Percentiles rank a stretch among this genome's conserved stretches.
These are phyloP conservation scores for Pseudotriccus pelzelni DNA, from an alignment of 2,797 vertebrate genomes.

Conservation along the genomic window DNA sequence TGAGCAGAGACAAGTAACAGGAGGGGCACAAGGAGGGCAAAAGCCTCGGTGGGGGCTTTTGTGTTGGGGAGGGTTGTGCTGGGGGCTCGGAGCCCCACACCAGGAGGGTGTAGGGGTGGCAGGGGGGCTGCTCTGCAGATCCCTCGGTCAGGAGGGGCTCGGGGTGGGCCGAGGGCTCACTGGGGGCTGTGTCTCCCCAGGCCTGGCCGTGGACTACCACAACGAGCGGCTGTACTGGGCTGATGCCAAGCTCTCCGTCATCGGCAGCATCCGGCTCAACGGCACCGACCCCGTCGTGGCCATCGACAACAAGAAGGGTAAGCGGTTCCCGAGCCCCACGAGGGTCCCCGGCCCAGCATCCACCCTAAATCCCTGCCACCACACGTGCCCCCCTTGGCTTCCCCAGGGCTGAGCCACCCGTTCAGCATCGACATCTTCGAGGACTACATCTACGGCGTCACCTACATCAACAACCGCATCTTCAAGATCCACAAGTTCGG, in stretches of 20 bases:
- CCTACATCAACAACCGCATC: conserved; percentile 93
- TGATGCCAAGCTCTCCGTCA: conserved; percentile 91
- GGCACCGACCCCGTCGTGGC: conserved; percentile 90
- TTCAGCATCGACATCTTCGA: conserved; percentile 97
- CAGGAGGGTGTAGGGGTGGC: accelerated
- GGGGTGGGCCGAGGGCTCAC: background rate
- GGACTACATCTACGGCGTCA: conserved; percentile 95
- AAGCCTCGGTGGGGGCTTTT: background rate
- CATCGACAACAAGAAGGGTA: conserved; percentile 90
- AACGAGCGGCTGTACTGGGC: conserved; percentile 96
- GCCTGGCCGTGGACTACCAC: conserved; percentile 94
- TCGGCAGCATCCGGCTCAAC: conserved; percentile 92
- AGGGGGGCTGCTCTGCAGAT: background rate
- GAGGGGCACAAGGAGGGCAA: accelerated
- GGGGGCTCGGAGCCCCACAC: accelerated
- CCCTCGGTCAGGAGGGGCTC: background rate
- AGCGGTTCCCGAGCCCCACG: background rate
- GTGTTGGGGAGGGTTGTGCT: accelerated
- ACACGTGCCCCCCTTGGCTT: background rate
- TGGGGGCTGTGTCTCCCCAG: conserved; percentile 47
- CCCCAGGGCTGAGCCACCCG: conserved; percentile 87
- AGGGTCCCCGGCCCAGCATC: background rate
- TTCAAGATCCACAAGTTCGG: conserved; percentile 97
- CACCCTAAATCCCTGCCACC: background rate
- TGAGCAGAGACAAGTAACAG: background rate